Conservation (phyloP, 2,113 vertebrate genomes). For the Theristicus caerulescens region DNA sequence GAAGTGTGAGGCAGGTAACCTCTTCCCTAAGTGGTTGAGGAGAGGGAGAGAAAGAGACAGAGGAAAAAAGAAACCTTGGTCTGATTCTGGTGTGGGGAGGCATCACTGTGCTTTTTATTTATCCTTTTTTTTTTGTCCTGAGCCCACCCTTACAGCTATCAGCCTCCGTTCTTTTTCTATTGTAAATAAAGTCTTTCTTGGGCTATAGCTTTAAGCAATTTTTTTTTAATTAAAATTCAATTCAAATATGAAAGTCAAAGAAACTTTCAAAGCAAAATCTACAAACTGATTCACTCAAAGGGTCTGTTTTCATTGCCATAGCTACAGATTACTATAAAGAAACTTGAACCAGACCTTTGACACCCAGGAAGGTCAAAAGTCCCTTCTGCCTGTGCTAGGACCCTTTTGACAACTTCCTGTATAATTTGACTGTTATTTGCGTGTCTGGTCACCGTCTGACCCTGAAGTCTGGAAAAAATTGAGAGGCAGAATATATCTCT, state of each 20-base stretch:
- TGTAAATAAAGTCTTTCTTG: slow-evolving; percentile 61
- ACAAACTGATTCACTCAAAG: slow-evolving; percentile 70
- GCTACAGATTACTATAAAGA: slow-evolving; percentile 80
- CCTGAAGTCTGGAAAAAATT: slow-evolving; percentile 79
- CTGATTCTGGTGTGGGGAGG: slow-evolving; percentile 39
- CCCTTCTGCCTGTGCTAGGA: slow-evolving; percentile 73
- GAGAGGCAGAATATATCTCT: slow-evolving; percentile 54
- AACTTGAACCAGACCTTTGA: slow-evolving; percentile 87
- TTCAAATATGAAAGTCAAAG: slow-evolving; percentile 62
- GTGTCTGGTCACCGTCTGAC: slow-evolving; percentile 81
- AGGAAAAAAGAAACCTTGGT: not conserved
- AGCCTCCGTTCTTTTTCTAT: slow-evolving; percentile 14
- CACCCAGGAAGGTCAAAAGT: slow-evolving; percentile 78
- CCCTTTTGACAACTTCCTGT: slow-evolving; percentile 86
- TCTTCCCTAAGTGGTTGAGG: not conserved
- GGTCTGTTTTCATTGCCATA: slow-evolving; percentile 72
- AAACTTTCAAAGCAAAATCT: slow-evolving; percentile 64
- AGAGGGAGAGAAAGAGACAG: not conserved
- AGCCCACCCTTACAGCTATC: slow-evolving; percentile 13
- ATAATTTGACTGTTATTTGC: slow-evolving; percentile 85
- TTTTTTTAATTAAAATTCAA: slow-evolving; percentile 63
- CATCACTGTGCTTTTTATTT: not conserved
- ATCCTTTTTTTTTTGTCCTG: not conserved
- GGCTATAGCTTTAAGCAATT: slow-evolving; percentile 33
- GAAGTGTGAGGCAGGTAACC: slow-evolving; percentile 45